phyloP scores from a whole-genome alignment of 2,113 vertebrate genomes.

The Chaetodon trifascialis region DNA sequence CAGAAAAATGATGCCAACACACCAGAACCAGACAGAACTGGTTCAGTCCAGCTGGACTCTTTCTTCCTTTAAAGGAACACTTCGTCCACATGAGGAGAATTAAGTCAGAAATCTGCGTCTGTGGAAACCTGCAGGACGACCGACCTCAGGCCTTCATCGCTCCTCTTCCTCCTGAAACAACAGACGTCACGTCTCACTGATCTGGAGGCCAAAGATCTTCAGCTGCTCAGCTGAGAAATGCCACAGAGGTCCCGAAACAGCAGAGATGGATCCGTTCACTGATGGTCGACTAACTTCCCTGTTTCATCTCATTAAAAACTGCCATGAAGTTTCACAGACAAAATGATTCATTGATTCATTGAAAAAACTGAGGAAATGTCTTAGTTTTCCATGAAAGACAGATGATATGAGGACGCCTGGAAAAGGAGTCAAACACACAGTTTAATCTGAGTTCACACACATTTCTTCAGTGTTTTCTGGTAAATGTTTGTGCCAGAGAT shows the following conservation, averaged over 20 bases:
- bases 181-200: neutral
- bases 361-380: too few species aligned
- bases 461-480: too few species aligned
- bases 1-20: neutral
- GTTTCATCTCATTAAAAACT: too few species aligned
- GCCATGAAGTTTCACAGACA: too few species aligned
- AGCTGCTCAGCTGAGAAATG: neutral
- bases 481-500: too few species aligned
- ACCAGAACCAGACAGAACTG: neutral
- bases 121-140: neutral
- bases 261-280: neutral
- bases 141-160: neutral
- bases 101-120: neutral
- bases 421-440: too few species aligned
- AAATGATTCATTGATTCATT: too few species aligned
- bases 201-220: neutral
- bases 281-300: neutral
- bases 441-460: too few species aligned
- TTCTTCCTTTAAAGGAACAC: neutral
- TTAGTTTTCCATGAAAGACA: too few species aligned
- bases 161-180: neutral
- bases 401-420: too few species aligned
- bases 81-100: conserved; percentile 13
- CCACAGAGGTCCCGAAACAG: too few species aligned
- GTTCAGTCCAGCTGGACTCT: neutral